A percentile compares a stretch with the other conserved stretches of the same genome.
These are phyloP conservation scores for Halictus rubicundus DNA, from an alignment of 1,140 invertebrate genomes.

Conservation along the genomic window DNA sequence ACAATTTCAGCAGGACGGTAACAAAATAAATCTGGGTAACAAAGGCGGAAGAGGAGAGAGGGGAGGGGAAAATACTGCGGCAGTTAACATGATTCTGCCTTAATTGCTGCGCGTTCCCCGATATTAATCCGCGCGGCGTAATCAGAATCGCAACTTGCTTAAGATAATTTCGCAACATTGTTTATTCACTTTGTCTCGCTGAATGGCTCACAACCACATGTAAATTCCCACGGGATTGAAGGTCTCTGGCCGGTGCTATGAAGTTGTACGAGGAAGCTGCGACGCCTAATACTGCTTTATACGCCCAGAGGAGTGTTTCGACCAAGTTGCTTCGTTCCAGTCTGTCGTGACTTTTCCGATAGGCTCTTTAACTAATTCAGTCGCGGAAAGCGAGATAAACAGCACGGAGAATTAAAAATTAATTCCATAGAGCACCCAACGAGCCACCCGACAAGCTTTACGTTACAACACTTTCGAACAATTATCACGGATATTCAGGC, in stretches of 20 bases:
- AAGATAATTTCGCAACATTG: conserved; percentile 55
- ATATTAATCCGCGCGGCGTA: conserved; percentile 26
- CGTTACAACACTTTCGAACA: too few relatives aligned
- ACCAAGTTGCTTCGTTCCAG: conserved; percentile 66
- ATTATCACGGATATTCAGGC: too few relatives aligned
- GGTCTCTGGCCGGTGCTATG: conserved; percentile 33
- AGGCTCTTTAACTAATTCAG: conserved; percentile 71
- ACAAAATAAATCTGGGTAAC: neutral
- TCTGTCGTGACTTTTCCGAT: conserved; percentile 69
- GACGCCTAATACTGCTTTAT: conserved; percentile 62
- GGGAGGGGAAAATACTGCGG: neutral
- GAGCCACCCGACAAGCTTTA: too few relatives aligned
- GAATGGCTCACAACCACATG: conserved; percentile 59
- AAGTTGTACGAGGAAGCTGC: conserved; percentile 44
- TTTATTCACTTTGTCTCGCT: conserved; percentile 60
- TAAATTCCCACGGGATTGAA: conserved; percentile 54
- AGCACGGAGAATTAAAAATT: conserved; percentile 58
- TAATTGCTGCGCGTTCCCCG: neutral
- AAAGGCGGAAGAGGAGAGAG: too few relatives aligned
- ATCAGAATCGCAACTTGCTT: conserved; percentile 43
- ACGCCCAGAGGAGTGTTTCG: conserved; percentile 64
- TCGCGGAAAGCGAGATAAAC: conserved; percentile 46
- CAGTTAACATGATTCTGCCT: neutral
- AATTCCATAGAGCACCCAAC: too few relatives aligned
- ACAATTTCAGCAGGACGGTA: neutral